Evolutionary conservation across 92 coral and sea anemone genomes (phyloP).

Genomic region (Epizoanthus rinbou): DNA sequence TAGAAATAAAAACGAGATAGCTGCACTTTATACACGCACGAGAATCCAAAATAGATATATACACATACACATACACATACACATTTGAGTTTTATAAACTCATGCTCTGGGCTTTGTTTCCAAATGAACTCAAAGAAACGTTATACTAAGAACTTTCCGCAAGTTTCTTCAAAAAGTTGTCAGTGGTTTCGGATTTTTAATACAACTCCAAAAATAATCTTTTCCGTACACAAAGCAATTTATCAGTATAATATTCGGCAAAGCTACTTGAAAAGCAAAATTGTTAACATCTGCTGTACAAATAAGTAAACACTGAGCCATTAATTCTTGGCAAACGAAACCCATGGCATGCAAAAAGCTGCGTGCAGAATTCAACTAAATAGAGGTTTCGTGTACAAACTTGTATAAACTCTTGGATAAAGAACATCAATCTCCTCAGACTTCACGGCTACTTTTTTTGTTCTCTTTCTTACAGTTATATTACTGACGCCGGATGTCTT

Average conservation of each 20-base stretch:
- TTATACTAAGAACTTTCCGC: no score
- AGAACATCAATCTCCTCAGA: no score
- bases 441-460: no score
- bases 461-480: neutral
- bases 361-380: neutral
- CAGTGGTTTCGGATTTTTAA: no score
- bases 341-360: neutral
- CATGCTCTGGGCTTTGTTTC: no score
- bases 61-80: no score
- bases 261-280: neutral
- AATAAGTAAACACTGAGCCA: neutral
- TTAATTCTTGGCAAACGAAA: neutral
- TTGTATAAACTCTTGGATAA: no score
- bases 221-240: neutral
- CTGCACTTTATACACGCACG: neutral
- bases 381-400: neutral
- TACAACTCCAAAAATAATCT: neutral
- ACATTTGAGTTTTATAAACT: no score
- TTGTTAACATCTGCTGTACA: neutral
- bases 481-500: neutral
- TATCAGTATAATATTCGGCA: neutral
- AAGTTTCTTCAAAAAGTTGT: no score
- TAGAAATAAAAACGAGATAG: neutral
- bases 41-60: neutral
- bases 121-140: no score